Percentiles rank a stretch among this genome's conserved stretches.
phyloP scores from a whole-genome alignment of 2,888 invertebrate genomes.

The Tachina fera region DNA sequence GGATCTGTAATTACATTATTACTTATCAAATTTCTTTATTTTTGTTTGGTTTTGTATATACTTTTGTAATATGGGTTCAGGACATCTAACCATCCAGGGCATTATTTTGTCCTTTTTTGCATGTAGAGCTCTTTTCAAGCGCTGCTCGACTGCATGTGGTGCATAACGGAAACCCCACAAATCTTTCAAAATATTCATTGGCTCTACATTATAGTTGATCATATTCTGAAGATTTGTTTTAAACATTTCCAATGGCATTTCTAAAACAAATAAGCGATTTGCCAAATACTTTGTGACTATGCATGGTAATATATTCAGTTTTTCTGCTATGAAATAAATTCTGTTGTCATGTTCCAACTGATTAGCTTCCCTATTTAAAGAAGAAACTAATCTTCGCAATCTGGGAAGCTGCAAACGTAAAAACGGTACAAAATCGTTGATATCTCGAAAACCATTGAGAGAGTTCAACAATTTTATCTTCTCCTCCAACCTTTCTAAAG shows the following conservation, averaged over 20 bases:
- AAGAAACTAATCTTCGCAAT: slow-evolving; percentile 75
- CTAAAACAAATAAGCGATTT: slow-evolving; percentile 85
- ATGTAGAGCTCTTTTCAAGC: slow-evolving; percentile 84
- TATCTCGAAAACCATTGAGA: slow-evolving; percentile 80
- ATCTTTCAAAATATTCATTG: slow-evolving; percentile 85
- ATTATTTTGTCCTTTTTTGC: slow-evolving; percentile 84
- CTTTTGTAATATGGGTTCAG: slow-evolving; percentile 85
- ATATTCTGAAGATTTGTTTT: slow-evolving; percentile 84
- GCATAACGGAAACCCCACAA: slow-evolving; percentile 87
- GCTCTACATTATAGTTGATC: slow-evolving; percentile 84
- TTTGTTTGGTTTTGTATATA: slow-evolving; percentile 75
- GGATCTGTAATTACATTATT: slow-evolving; percentile 74
- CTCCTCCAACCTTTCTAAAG: slow-evolving; percentile 76
- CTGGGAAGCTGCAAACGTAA: slow-evolving; percentile 82
- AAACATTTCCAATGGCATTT: slow-evolving; percentile 85
- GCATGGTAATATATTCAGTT: slow-evolving; percentile 83
- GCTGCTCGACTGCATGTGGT: slow-evolving; percentile 84
- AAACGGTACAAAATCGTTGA: slow-evolving; percentile 85
- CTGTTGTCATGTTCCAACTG: slow-evolving; percentile 84
- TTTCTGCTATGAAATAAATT: slow-evolving; percentile 85
- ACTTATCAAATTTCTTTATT: no score
- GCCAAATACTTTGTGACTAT: slow-evolving; percentile 83
- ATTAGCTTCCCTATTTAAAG: slow-evolving; percentile 81
- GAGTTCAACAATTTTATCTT: slow-evolving; percentile 83
- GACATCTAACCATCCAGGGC: slow-evolving; percentile 88